Evolutionary conservation across 2,797 vertebrate genomes (phyloP), one percentile per base, ranked within the genome.

Genomic region (Sebastiscus albofasciatus): DNA sequence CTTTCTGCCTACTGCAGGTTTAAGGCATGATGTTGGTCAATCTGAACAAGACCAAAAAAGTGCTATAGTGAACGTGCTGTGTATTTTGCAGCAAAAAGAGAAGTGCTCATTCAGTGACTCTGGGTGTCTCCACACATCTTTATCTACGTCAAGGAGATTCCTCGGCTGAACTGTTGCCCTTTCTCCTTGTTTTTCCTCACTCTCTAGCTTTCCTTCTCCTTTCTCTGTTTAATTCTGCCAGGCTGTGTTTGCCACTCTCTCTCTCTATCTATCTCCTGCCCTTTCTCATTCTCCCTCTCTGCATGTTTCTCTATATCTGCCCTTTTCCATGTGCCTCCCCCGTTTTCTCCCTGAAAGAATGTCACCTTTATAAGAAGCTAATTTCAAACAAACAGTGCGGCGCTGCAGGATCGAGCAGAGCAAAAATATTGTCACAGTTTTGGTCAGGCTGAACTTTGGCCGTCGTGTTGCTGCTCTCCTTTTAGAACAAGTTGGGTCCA

Each of bases 311-410:
- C n/a, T 36, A 3, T 60, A 29, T 54, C 52, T 69, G 49, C 46
- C 77, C 18, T 78, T 85, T 72, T 78, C 74, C 70, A 1, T 2
- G 12, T 33, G 26, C 52, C 64, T 62, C 80, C 16, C 58, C 72
- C 64, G 24, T 59, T 66, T 82, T 56, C 18, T 36, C 20, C 67
- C 42, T 27, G 64, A 82, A 84, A 72, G 70, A 87, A 90, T 72
- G 68, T 49, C 62, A 61, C 81, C 65, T 80, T 72, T 20, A 56
- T 46, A 46, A 67, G 22, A 39, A 62, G 77, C 67, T 27, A 8
- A 72, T 61, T 78, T 77, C 22, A 72, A 76, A 52, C 55, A 55
- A 72, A 56, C 73, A 20, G 34, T 31, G 13, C 42, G 13, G 20
- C 16, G 56, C 62, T 20, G 13, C 24, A 39, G 11, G 29, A 71